Conservation (phyloP, 2,888 invertebrate species). For the Myathropa florea region DNA sequence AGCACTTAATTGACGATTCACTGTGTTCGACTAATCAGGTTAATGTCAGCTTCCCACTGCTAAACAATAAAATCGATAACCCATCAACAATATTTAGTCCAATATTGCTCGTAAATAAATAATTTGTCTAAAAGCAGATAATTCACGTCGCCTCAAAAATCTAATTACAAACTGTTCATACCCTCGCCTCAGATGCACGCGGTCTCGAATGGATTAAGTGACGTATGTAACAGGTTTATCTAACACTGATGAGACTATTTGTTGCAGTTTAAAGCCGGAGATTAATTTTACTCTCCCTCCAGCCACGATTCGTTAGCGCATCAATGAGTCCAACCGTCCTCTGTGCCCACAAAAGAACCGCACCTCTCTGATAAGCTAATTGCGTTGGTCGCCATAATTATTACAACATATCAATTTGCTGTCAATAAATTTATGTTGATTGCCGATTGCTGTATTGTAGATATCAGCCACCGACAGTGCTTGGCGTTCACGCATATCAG, state of each 20-base stretch:
- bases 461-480: constrained; percentile 15
- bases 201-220: not conserved
- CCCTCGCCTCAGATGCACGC: not conserved
- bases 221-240: not conserved
- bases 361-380: constrained; percentile 64
- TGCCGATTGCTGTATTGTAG: constrained; percentile 28
- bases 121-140: not conserved
- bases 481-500: constrained; percentile 29
- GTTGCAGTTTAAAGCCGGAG: constrained; percentile 5
- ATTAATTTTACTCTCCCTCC: not conserved
- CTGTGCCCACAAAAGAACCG: constrained; percentile 9
- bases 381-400: constrained; percentile 60
- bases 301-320: constrained; percentile 1
- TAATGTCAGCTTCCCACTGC: too few relatives aligned
- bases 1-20: too few relatives aligned
- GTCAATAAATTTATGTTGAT: constrained; percentile 60
- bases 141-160: not conserved
- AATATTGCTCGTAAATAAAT: not conserved
- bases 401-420: constrained; percentile 66
- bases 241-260: constrained; percentile 15
- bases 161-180: not conserved
- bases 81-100: not conserved
- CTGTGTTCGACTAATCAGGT: too few relatives aligned
- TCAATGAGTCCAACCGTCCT: constrained; percentile 29
- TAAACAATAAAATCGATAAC: too few relatives aligned